Evolutionary conservation across 2,113 vertebrate genomes (phyloP).

Genomic region (Salvelinus namaycush): DNA sequence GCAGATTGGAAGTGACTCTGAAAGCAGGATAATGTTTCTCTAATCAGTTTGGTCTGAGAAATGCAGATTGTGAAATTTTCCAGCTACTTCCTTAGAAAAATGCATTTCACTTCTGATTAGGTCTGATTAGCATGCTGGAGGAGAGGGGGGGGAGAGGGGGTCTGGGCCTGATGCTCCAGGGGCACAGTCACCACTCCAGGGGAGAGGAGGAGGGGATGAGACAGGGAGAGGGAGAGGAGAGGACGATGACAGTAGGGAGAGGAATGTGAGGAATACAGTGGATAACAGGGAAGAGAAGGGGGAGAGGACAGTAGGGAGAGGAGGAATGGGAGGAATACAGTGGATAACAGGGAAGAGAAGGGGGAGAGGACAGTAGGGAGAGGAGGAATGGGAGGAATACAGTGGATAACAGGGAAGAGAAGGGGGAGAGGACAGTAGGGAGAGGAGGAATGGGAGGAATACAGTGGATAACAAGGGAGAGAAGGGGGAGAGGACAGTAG

Average conservation of each 20-base stretch:
- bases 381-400: no score
- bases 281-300: not conserved
- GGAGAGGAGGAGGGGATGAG: conserved; percentile 21
- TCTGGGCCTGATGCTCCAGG: conserved; percentile 63
- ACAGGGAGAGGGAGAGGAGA: conserved; percentile 15
- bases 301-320: no score
- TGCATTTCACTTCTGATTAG: conserved; percentile 83
- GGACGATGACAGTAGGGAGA: conserved; percentile 38
- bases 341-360: not conserved
- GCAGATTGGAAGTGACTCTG: conserved; percentile 83
- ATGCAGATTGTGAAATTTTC: conserved; percentile 86
- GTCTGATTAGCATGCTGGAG: conserved; percentile 67
- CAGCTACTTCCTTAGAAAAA: conserved; percentile 86
- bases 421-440: no score
- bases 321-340: no score
- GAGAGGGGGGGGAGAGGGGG: conserved; percentile 46
- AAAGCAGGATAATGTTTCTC: conserved; percentile 83
- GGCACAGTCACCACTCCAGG: conserved; percentile 34
- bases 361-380: no score
- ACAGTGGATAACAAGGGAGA: no score
- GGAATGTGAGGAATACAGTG: not conserved
- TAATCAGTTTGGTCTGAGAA: conserved; percentile 83
- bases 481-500: no score
- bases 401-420: no score
- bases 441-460: no score